These are phyloP conservation scores for Leptoteleia sp. DNA, from an alignment of 1,140 invertebrate genomes.

Conservation along the genomic window DNA sequence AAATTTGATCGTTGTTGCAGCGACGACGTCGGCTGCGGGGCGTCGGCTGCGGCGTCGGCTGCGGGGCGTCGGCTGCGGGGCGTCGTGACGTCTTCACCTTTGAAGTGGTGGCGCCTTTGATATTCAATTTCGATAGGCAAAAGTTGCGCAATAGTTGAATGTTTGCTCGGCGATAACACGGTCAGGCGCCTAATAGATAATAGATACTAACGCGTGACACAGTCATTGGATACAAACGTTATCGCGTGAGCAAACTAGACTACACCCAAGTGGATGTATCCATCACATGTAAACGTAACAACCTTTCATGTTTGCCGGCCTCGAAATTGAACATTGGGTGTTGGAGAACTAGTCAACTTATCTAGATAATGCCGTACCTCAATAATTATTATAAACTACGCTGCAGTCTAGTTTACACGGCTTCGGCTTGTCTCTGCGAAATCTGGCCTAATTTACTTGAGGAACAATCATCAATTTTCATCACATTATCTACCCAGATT, in stretches of 20 bases:
- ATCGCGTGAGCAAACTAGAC: constrained; percentile 67
- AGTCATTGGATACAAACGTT: constrained; percentile 62
- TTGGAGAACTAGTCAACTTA: constrained; percentile 42
- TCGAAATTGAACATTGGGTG: constrained; percentile 62
- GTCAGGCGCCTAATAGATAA: constrained; percentile 45
- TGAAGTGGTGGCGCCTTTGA: constrained; percentile 8
- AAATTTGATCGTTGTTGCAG: constrained; percentile 5
- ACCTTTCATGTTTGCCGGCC: constrained; percentile 60
- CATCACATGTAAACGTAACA: constrained; percentile 65
- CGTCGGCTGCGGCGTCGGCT: no score
- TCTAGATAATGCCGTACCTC: constrained; percentile 47
- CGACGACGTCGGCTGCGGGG: no score
- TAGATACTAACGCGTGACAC: constrained; percentile 45
- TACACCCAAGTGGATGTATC: constrained; percentile 71
- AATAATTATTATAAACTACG: constrained; percentile 57
- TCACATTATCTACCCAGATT: constrained; percentile 35
- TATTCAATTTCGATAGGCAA: constrained; percentile 31
- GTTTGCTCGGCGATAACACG: constrained; percentile 33
- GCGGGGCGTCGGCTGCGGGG: no score
- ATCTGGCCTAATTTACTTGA: constrained; percentile 36
- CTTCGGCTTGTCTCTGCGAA: constrained; percentile 20
- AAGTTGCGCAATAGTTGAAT: constrained; percentile 32
- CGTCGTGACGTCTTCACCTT: constrained; percentile 17
- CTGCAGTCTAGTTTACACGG: constrained; percentile 26
- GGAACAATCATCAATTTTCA: constrained; percentile 47